These are phyloP conservation scores for Saccostrea echinata DNA, from an alignment of 1,140 invertebrate species.

Conservation along the genomic window DNA sequence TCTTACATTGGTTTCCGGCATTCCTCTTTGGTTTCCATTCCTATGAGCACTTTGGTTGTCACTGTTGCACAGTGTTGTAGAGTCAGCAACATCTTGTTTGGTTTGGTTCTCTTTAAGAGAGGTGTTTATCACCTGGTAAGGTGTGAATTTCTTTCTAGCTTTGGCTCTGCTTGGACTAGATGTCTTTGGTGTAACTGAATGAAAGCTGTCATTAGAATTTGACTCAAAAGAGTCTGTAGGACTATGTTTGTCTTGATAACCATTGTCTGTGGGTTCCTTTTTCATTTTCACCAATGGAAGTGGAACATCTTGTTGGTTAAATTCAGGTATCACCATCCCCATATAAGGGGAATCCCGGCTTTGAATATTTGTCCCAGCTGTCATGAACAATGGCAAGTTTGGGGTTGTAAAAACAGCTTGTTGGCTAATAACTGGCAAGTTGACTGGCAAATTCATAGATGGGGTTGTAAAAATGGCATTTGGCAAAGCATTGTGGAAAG, in stretches of 20 bases:
- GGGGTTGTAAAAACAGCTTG: slow-evolving; percentile 42
- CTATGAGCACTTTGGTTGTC: slow-evolving; percentile 19
- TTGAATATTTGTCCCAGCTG: slow-evolving; percentile 36
- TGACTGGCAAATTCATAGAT: slow-evolving; percentile 54
- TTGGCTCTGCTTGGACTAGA: slow-evolving; percentile 48
- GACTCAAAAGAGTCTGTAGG: slow-evolving; percentile 32
- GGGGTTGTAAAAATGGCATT: slow-evolving; percentile 58
- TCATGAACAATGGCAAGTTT: slow-evolving; percentile 26
- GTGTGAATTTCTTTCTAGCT: slow-evolving; percentile 57
- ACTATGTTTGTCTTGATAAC: slow-evolving; percentile 13
- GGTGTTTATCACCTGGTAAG: slow-evolving; percentile 46
- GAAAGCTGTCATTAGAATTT: slow-evolving; percentile 4
- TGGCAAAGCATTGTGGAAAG: slow-evolving; percentile 51
- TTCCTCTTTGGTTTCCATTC: slow-evolving; percentile 43
- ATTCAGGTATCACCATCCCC: slow-evolving; percentile 17
- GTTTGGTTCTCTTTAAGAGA: slow-evolving; percentile 42
- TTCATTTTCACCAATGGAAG: slow-evolving; percentile 66
- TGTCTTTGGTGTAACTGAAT: slow-evolving; percentile 33
- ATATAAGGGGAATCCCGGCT: slow-evolving; percentile 23
- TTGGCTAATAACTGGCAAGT: slow-evolving; percentile 47
- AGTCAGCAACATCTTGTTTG: slow-evolving; percentile 12
- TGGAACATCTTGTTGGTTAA: slow-evolving; percentile 54
- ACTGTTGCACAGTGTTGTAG: slow-evolving; percentile 6
- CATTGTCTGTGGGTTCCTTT: slow-evolving; percentile 59
- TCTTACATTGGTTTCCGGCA: slow-evolving; percentile 51